Evolutionary conservation across 2,113 vertebrate species (phyloP).

Genomic region (Mesembrinibis cayennensis): DNA sequence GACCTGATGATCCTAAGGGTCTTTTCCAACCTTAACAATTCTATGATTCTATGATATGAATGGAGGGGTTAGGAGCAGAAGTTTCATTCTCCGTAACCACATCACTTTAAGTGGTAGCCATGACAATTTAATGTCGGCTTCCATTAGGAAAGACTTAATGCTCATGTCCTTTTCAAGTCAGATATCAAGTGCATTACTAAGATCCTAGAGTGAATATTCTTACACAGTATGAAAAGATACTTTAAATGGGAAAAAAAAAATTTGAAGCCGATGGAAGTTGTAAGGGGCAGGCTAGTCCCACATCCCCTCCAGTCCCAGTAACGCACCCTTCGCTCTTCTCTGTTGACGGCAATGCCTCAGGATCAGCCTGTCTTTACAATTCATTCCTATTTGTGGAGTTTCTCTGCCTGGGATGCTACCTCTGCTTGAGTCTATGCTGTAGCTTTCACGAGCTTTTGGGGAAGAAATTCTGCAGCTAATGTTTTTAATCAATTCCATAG

Average conservation of each 20-base stretch:
- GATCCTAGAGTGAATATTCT: neutral
- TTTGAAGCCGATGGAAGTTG: neutral
- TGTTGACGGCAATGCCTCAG: neutral
- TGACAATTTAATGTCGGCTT: neutral
- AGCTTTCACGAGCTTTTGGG: neutral
- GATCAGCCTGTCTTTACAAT: neutral
- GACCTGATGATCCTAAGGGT: too few species aligned
- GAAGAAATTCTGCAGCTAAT: neutral
- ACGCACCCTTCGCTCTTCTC: accelerated
- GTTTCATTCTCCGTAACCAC: neutral
- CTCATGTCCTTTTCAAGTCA: neutral
- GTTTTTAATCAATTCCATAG: too few species aligned
- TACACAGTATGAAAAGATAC: neutral
- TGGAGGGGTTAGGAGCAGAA: too few species aligned
- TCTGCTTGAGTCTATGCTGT: neutral
- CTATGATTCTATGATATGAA: too few species aligned
- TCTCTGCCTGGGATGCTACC: neutral
- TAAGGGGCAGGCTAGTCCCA: too few species aligned
- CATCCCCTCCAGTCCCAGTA: neutral
- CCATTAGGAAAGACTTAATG: neutral
- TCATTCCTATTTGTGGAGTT: neutral
- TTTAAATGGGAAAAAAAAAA: neutral
- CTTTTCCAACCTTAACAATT: too few species aligned
- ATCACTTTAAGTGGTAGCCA: neutral
- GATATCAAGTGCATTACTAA: too few species aligned